phyloP scores from a whole-genome alignment of 1,140 invertebrate species.

The Drosophila nasuta region DNA sequence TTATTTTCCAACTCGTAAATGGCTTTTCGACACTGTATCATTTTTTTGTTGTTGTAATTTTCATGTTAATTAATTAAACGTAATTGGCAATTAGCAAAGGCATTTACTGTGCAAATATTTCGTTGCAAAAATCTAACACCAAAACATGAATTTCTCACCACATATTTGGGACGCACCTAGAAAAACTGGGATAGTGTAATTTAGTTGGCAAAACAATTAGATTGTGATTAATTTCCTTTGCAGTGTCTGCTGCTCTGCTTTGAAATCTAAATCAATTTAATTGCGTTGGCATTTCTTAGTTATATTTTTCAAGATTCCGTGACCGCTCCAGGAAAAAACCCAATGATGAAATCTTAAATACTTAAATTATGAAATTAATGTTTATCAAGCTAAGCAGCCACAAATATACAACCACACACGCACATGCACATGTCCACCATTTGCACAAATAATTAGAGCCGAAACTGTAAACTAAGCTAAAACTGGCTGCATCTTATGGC shows the following conservation, averaged over 20 bases:
- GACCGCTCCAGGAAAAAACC: slow-evolving; percentile 9
- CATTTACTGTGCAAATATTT: slow-evolving; percentile 47
- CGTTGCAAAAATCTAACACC: slow-evolving; percentile 43
- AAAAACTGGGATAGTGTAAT: background rate
- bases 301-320: slow-evolving; percentile 6
- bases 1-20: slow-evolving; percentile 32
- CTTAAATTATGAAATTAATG: slow-evolving; percentile 75
- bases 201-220: slow-evolving; percentile 1
- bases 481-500: slow-evolving; percentile 74
- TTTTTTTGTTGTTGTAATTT: background rate
- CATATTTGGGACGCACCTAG: slow-evolving; percentile 1
- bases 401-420: background rate
- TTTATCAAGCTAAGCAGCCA: slow-evolving; percentile 23
- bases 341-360: slow-evolving; percentile 62
- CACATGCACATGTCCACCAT: slow-evolving; percentile 30
- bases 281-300: background rate
- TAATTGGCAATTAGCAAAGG: slow-evolving; percentile 69
- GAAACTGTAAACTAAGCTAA: slow-evolving; percentile 70
- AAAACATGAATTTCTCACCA: slow-evolving; percentile 3
- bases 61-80: slow-evolving; percentile 74
- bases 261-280: background rate
- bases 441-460: slow-evolving; percentile 64
- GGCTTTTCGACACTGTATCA: slow-evolving; percentile 39
- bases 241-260: background rate
- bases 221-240: background rate